Evolutionary conservation across 2,797 vertebrate genomes (phyloP), one percentile per base, ranked within the genome.

Genomic region (Falco rusticolus): DNA sequence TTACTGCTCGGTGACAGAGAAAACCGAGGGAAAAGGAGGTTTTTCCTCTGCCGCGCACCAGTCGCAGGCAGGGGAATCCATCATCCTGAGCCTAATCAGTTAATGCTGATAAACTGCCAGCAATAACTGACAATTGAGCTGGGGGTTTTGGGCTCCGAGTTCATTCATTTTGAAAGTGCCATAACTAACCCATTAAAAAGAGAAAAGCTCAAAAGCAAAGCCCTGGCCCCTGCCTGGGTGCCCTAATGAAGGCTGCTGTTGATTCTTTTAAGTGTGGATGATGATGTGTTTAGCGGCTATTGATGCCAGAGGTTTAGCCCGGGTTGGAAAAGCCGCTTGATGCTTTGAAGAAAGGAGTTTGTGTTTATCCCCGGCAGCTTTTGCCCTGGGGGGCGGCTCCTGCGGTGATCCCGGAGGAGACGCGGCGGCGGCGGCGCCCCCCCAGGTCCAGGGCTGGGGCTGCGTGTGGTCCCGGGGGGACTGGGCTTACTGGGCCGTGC

Each of bases 21-120:
- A 31, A 86, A 69, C 57, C 6, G 11, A 47, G 84, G 77, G 64
- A 72, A 72, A 70, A 84, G 95, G 78, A 74, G 70, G 84, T 13
- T 84, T 82, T 65, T 56, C 71, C 93, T 65, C 75, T 33, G 65
- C 84, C 51, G 6, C 33, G 70, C 50, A n/a, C 74, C 53, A n/a
- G 82, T 80, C 13, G 8, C 72, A 61, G 84, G 94, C 91, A 74
- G 93, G 77, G 92, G 91, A 95, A 98, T 98, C 97, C 97, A 97
- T 98, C 98, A 97, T 97, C 95, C 92, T 70, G 79, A 96, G 97
- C 66, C 96, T 98, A 98, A 98, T 98, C 98, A 97, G 98, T 97
- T 98, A 98, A 98, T 96, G 96, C 97, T 98, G 98, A 98, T 98
- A 98, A 98, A 98, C 97, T 97, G 97, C 98, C 97, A 96, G 97